A percentile compares a stretch with the other conserved stretches of the same genome.
phyloP scores from a whole-genome alignment of 2,113 vertebrate species.

The Corythornis cristatus region DNA sequence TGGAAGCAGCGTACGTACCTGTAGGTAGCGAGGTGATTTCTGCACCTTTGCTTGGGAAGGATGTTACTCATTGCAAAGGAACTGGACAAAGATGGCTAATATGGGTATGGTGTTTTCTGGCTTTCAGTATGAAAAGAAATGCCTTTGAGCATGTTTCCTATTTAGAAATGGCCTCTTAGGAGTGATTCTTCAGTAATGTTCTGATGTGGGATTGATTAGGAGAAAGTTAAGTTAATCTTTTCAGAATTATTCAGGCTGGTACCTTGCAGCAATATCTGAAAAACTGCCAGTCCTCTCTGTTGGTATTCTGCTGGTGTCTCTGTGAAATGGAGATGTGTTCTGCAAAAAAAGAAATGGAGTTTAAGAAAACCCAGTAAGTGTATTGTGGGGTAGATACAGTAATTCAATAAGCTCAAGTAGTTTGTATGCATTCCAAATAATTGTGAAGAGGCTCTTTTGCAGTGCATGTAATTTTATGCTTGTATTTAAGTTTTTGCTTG shows the following conservation, averaged over 20 bases:
- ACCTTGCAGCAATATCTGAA: not conserved
- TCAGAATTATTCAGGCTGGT: not conserved
- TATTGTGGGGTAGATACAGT: not conserved
- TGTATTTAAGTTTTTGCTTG: not conserved
- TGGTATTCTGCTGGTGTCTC: not conserved
- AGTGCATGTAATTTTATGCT: not conserved
- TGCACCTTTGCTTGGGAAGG: not conserved
- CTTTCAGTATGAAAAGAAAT: not conserved
- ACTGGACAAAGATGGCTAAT: not conserved
- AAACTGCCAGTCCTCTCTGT: not conserved
- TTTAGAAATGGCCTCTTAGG: not conserved
- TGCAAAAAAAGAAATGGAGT: not conserved
- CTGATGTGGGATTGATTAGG: not conserved
- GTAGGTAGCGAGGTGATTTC: not conserved
- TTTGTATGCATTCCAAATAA: not conserved
- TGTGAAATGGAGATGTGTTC: not conserved
- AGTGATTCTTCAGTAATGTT: not conserved
- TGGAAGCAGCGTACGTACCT: accelerated
- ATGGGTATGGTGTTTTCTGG: slow-evolving; percentile 27
- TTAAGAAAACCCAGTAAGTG: not conserved
- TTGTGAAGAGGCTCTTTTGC: not conserved
- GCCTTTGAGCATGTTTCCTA: not conserved
- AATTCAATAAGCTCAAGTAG: not conserved
- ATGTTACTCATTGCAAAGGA: slow-evolving; percentile 16
- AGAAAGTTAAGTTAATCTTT: not conserved